phyloP scores from a whole-genome alignment of 2,888 invertebrate genomes.

The Gryllus longicercus region DNA sequence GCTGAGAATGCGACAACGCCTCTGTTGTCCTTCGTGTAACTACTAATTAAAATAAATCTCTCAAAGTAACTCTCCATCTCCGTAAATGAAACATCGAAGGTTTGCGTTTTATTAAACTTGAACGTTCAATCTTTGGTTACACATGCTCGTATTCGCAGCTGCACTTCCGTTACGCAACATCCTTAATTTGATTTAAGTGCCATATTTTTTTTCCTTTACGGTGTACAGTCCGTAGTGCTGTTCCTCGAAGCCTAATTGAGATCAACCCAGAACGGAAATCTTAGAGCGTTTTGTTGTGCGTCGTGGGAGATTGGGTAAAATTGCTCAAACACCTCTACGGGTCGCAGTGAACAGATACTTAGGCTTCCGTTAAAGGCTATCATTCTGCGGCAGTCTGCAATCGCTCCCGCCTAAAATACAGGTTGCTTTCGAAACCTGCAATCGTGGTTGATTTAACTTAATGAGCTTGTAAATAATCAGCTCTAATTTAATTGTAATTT shows the following conservation, averaged over 20 bases:
- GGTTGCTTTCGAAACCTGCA: not conserved
- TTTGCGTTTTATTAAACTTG: too few relatives aligned
- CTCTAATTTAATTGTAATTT: conserved; percentile 5
- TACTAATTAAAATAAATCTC: too few relatives aligned
- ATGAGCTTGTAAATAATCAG: conserved; percentile 2
- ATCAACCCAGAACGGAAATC: not conserved
- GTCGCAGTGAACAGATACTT: not conserved
- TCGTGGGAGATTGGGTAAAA: not conserved
- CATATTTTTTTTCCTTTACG: not conserved
- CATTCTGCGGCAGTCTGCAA: not conserved
- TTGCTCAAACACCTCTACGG: not conserved
- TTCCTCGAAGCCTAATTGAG: not conserved
- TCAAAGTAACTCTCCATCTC: too few relatives aligned
- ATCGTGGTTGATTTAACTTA: not conserved
- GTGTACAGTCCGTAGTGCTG: not conserved
- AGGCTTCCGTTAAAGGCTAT: conserved; percentile 17
- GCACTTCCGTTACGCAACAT: too few relatives aligned
- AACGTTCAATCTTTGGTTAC: too few relatives aligned
- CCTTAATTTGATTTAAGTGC: too few relatives aligned
- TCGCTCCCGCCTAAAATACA: not conserved
- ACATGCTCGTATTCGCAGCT: too few relatives aligned
- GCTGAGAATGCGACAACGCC: too few relatives aligned
- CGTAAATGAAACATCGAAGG: too few relatives aligned
- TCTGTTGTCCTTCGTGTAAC: too few relatives aligned
- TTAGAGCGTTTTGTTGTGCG: not conserved